Percentiles rank a stretch among this genome's conserved stretches.
phyloP scores from a whole-genome alignment of 2,888 invertebrate genomes.

The Tachina fera region DNA sequence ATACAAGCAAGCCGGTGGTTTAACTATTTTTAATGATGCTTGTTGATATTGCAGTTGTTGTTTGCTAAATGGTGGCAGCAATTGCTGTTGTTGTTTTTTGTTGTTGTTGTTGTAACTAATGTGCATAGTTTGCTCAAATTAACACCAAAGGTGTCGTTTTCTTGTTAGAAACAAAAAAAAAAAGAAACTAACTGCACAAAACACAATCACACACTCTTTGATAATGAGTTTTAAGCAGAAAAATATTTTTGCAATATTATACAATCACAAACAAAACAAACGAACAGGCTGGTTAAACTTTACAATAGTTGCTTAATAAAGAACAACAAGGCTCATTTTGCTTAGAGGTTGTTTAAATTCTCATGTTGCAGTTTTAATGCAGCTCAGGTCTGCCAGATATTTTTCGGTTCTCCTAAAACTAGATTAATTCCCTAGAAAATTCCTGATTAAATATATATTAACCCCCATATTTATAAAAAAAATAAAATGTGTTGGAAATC shows the following conservation, averaged over 20 bases:
- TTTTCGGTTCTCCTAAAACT: neutral
- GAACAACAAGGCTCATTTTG: constrained; percentile 41
- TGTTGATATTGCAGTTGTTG: constrained; percentile 53
- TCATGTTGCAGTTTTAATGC: constrained; percentile 1
- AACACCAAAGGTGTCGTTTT: constrained; percentile 81
- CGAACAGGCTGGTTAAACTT: constrained; percentile 52
- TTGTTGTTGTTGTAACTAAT: constrained; percentile 54
- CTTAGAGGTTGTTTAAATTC: constrained; percentile 45
- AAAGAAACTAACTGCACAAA: neutral
- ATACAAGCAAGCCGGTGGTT: constrained; percentile 53
- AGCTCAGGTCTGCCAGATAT: neutral
- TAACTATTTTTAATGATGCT: constrained; percentile 65
- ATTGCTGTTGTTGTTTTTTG: constrained; percentile 43
- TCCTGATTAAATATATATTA: too few relatives aligned
- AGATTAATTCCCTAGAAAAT: neutral
- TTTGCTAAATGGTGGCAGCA: constrained; percentile 9
- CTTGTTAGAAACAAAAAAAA: constrained; percentile 74
- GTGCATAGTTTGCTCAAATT: constrained; percentile 80
- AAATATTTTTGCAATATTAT: constrained; percentile 44
- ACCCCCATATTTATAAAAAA: too few relatives aligned
- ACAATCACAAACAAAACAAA: constrained; percentile 41
- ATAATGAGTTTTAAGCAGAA: constrained; percentile 6
- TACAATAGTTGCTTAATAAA: constrained; percentile 46
- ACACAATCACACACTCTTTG: neutral
- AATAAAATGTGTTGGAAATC: too few relatives aligned